Evolutionary conservation across 92 coral and sea anemone genomes (phyloP).

Genomic region (Isaurus tuberculatus): DNA sequence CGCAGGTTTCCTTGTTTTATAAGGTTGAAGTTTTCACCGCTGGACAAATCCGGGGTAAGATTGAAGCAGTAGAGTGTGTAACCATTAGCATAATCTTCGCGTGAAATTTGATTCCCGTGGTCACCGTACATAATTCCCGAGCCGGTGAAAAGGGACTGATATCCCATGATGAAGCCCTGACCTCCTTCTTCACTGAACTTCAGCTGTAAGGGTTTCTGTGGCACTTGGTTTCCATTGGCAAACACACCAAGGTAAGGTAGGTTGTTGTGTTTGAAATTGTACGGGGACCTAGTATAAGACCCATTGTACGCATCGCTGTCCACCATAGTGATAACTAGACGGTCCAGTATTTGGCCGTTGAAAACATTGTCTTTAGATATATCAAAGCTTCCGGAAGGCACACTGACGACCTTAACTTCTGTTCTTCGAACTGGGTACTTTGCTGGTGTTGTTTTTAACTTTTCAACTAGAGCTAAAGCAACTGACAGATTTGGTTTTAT

Average conservation of each 20-base stretch:
- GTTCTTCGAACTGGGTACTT: constrained; percentile 23
- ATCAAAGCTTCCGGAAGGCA: constrained; percentile 3
- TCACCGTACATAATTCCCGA: neutral
- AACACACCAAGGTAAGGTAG: neutral
- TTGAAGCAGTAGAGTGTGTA: no score
- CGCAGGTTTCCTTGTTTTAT: constrained; percentile 55
- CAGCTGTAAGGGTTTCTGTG: neutral
- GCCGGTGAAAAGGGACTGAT: neutral
- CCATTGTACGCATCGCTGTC: constrained; percentile 1
- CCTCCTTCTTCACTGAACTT: neutral
- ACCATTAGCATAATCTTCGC: neutral
- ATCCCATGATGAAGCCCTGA: neutral
- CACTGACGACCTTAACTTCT: constrained; percentile 10
- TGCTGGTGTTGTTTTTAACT: constrained; percentile 14
- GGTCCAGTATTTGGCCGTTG: neutral
- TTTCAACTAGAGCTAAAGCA: constrained; percentile 13
- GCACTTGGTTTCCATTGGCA: neutral
- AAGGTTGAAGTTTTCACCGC: constrained; percentile 40
- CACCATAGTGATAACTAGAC: neutral
- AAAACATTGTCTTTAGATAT: constrained; percentile 5
- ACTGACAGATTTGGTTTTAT: constrained; percentile 26
- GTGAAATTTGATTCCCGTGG: neutral
- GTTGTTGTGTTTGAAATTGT: neutral
- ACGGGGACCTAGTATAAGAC: neutral
- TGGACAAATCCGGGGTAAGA: constrained; percentile 47